Evolutionary conservation across 2,888 invertebrate genomes (phyloP).

Genomic region (Eupithecia subumbrata): DNA sequence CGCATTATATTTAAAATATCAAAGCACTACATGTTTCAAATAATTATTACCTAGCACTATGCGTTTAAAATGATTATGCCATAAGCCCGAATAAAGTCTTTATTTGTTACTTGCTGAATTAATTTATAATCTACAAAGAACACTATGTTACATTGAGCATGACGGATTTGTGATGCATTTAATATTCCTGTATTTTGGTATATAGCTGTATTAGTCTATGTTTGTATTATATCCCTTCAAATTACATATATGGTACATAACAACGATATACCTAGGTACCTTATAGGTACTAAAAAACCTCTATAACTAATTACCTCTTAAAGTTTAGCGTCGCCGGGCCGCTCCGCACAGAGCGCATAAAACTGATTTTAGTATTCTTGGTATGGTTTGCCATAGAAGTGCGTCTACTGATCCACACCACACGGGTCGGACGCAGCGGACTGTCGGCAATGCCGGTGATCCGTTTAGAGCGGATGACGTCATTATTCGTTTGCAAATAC

Average conservation of each 20-base stretch:
- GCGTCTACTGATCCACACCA: too few species aligned
- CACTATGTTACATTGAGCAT: background rate
- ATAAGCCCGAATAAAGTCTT: background rate
- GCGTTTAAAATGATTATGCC: background rate
- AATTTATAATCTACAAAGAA: background rate
- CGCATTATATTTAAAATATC: background rate
- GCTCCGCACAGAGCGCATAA: too few species aligned
- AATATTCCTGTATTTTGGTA: constrained; percentile 1
- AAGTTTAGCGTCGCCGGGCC: too few species aligned
- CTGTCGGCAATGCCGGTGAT: too few species aligned
- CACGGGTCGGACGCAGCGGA: too few species aligned
- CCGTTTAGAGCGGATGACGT: too few species aligned
- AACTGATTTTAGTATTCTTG: too few species aligned
- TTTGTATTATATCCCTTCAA: constrained; percentile 6
- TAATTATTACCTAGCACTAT: background rate
- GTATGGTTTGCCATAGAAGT: too few species aligned
- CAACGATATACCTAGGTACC: background rate
- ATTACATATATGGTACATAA: background rate
- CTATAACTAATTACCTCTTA: background rate
- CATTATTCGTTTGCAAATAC: too few species aligned
- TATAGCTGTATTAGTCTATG: background rate
- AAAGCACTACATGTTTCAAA: background rate
- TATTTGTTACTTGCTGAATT: background rate
- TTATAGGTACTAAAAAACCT: background rate
- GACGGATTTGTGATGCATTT: background rate